phyloP scores from a whole-genome alignment of 64 coral and sea anemone genomes.

The Pocillopora damicornis region DNA sequence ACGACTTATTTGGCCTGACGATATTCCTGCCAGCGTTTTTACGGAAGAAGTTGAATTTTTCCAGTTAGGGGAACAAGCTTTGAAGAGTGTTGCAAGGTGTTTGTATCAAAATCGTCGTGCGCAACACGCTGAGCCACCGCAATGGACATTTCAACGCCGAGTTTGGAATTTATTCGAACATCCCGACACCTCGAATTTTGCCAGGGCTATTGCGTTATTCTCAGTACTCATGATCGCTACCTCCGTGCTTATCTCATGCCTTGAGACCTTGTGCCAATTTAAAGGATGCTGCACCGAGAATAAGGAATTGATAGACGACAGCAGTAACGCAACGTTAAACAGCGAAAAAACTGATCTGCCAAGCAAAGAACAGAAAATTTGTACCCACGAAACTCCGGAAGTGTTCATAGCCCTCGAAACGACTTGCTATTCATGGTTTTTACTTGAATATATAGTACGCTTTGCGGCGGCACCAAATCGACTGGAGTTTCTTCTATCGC shows the following conservation, averaged over 20 bases:
- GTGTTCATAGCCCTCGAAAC: constrained; percentile 70
- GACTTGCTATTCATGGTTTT: constrained; percentile 82
- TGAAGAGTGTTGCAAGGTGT: constrained; percentile 68
- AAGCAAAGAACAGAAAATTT: constrained; percentile 12
- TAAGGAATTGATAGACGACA: not conserved
- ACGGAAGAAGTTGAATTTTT: constrained; percentile 96
- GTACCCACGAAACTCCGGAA: constrained; percentile 40
- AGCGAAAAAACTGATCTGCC: not conserved
- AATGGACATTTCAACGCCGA: constrained; percentile 34
- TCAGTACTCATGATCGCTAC: constrained; percentile 71
- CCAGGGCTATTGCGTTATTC: constrained; percentile 68
- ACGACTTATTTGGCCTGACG: constrained; percentile 77
- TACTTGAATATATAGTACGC: constrained; percentile 78
- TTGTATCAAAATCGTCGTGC: constrained; percentile 25
- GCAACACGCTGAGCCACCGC: constrained; percentile 1
- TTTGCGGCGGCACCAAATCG: constrained; percentile 68
- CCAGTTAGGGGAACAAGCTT: constrained; percentile 78
- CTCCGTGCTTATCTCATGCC: constrained; percentile 70
- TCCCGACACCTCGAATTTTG: constrained; percentile 75
- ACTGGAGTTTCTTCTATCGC: constrained; percentile 59
- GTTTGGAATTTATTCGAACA: constrained; percentile 93
- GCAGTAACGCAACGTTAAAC: not conserved
- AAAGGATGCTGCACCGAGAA: constrained; percentile 19
- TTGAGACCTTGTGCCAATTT: constrained; percentile 70
- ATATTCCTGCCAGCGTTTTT: constrained; percentile 79